Evolutionary conservation across 2,888 invertebrate genomes (phyloP).

Genomic region (Andricus curvator): DNA sequence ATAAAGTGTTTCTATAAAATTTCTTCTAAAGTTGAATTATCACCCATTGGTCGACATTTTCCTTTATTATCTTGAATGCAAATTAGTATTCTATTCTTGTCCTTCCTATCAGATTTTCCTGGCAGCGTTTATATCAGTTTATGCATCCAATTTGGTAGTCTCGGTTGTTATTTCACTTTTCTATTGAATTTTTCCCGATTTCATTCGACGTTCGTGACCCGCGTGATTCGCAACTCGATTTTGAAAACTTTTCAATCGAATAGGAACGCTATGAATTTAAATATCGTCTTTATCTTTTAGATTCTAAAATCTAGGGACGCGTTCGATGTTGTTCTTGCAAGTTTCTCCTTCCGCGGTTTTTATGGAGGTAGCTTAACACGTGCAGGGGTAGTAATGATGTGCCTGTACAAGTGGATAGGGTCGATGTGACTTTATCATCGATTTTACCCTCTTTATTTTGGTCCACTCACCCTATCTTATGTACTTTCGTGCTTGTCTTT

Average conservation of each 20-base stretch:
- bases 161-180: neutral
- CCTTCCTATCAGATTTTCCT: neutral
- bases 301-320: neutral
- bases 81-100: neutral
- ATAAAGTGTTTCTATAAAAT: too few species aligned
- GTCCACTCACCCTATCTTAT: neutral
- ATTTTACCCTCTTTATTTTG: slow-evolving; percentile 16
- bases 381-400: neutral
- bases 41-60: neutral
- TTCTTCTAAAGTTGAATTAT: neutral
- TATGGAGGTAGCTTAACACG: neutral
- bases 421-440: slow-evolving; percentile 25
- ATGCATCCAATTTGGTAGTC: neutral
- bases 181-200: neutral
- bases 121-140: neutral
- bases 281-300: slow-evolving; percentile 48
- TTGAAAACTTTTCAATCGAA: slow-evolving; percentile 63
- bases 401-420: slow-evolving; percentile 5
- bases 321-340: neutral
- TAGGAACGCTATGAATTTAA: slow-evolving; percentile 61
- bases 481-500: neutral
- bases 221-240: slow-evolving; percentile 28
- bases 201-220: neutral
- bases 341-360: neutral
- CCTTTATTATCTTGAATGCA: neutral